phyloP scores from a whole-genome alignment of 2,888 invertebrate species.

The Herminia tarsipennalis region DNA sequence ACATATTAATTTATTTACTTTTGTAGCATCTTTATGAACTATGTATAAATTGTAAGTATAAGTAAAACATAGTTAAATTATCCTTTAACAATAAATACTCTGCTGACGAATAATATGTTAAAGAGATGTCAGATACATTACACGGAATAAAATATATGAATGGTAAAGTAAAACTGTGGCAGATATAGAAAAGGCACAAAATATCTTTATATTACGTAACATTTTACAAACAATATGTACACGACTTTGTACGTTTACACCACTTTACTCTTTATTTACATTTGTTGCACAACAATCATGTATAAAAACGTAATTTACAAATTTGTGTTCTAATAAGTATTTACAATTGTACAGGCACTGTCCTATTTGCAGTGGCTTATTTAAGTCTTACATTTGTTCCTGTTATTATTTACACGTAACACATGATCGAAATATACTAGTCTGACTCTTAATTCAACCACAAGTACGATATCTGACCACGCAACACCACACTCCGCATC shows the following conservation, averaged over 20 bases:
- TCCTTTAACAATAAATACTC: constrained; percentile 13
- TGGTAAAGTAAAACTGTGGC: constrained; percentile 7
- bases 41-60: constrained; percentile 22
- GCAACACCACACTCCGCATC: background rate
- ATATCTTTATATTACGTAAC: constrained; percentile 39
- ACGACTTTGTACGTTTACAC: constrained; percentile 75
- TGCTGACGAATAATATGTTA: constrained; percentile 1
- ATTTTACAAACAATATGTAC: constrained; percentile 43
- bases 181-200: constrained; percentile 67
- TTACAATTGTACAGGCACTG: constrained; percentile 35
- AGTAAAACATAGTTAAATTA: constrained; percentile 1
- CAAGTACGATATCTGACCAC: constrained; percentile 9
- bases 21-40: constrained; percentile 18
- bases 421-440: constrained; percentile 6
- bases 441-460: constrained; percentile 2
- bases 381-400: constrained; percentile 27
- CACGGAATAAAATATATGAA: constrained; percentile 7
- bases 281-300: constrained; percentile 16
- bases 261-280: constrained; percentile 30
- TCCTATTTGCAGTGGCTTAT: constrained; percentile 12
- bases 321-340: constrained; percentile 13
- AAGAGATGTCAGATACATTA: background rate
- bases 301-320: constrained; percentile 26
- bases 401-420: constrained; percentile 7
- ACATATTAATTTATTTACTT: constrained; percentile 40